Base-by-base conservation (phyloP, 2,113 vertebrate species). In the Platichthys flesus region DNA sequence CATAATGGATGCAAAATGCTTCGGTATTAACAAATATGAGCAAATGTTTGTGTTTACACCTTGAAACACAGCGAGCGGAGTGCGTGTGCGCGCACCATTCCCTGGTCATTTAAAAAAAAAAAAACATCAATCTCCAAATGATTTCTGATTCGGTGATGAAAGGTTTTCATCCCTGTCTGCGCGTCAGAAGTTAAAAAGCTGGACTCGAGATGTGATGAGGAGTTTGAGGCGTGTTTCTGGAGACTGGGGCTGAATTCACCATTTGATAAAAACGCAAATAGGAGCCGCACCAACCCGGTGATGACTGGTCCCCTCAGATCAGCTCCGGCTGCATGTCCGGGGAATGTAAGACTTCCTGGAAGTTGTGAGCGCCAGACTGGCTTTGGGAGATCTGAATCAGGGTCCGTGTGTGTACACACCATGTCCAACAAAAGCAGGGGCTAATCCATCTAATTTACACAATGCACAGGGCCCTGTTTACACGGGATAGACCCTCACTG, bases 381-480 rank as follows among this genome's bases (percentile, higher is more conserved):
- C 85, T 93, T 90, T 88, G 71, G 80, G 79, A 89, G 84, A 70
- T 73, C 60, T 91, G 88, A 93, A 89, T 91, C 88, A 62, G 89
- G 75, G 81, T 84, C 83, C 88, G 83, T 93, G 92, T 92, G 89
- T 93, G 89, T 92, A 89, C 84, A 87, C 86, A 85, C 76, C 84
- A 81, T 69, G 82, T 84, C 72, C 88, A 83, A 90, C 92, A 93
- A 94, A 94, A 91, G 81, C 89, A 58, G 82, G 79, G 37, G 84
- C 85, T 95, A 93, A 94, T 95, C 92, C 93, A 93, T 76, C 90
- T 89, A 84, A 90, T 92, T 90, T 85, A 83, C 89, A 94, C 94
- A 93, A 93, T 90, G 84, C 90, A 83, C 69, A 88, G 87, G 82
- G 90, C 88, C 90, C 78, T 93, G 93, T 93, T 94, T 93, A 93